These are phyloP conservation scores for Donacobius atricapilla DNA, from an alignment of 2,113 vertebrate species.

Conservation along the genomic window DNA sequence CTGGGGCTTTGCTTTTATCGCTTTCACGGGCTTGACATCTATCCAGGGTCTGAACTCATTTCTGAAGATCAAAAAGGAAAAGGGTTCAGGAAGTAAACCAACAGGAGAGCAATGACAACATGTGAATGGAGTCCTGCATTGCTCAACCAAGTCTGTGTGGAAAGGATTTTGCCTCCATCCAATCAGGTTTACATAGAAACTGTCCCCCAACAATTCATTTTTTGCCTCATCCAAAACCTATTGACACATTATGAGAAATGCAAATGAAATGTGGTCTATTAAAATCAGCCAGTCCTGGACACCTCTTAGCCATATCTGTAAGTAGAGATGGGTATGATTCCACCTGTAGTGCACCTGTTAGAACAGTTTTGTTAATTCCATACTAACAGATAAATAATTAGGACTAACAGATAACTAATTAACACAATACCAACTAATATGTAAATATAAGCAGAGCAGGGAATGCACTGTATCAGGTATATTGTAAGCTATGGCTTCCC, in stretches of 20 bases:
- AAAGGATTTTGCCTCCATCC: background rate
- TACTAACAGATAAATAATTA: background rate
- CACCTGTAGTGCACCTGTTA: background rate
- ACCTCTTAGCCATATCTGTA: background rate
- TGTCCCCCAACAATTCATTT: background rate
- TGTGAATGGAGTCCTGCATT: background rate
- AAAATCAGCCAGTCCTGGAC: background rate
- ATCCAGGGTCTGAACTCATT: slow-evolving; percentile 92
- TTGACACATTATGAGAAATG: background rate
- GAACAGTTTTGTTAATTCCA: background rate
- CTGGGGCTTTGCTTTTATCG: slow-evolving; percentile 87
- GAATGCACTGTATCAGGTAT: background rate
- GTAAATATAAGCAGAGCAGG: background rate
- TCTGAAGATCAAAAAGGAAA: slow-evolving; percentile 69
- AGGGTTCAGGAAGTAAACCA: background rate
- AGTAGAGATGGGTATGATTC: background rate
- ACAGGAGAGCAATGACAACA: accelerated
- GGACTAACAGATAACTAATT: background rate
- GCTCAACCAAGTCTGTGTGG: background rate
- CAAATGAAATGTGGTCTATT: background rate
- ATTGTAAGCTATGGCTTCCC: background rate
- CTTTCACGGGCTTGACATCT: slow-evolving; percentile 86
- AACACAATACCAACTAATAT: background rate
- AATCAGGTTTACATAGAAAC: background rate
- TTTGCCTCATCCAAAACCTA: background rate